Evolutionary conservation across 2,113 vertebrate genomes (phyloP), one percentile per base, ranked within the genome.

Genomic region (Aleadryas rufinucha): DNA sequence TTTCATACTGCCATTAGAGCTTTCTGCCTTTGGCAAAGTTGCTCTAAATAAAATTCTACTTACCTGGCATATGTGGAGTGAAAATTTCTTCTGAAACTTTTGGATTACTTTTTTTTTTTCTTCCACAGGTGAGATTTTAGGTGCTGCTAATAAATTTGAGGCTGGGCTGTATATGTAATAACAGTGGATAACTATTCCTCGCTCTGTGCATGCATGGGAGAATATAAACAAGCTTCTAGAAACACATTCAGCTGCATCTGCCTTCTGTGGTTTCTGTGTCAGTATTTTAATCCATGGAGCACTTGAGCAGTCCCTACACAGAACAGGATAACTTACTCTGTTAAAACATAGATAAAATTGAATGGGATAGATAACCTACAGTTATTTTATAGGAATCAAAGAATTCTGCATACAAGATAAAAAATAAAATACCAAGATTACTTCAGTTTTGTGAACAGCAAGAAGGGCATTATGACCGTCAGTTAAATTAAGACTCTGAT

Each of bases 221-320:
- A 90, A 20, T 41, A 59, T 49, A 45, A 94, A 85, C 59, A 96
- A 95, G 96, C 96, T 97, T 97, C 96, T 97, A 97, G 96, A 97
- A 96, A 96, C 60, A 30, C 11, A 22, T 33, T 83, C 60, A 87
- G 56, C 76, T 94, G 88, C 60, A 75, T 90, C 71, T 93, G 71
- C 79, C 44, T 71, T 78, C 42, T 63, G 0, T 90, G 80, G 44
- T 90, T 95, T 93, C 88, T 88, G 71, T 68, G 71, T 68, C 68
- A 6, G n/a, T 41, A 16, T 59, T 95, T 44, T 31, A 84, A 60
- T 11, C 20, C 64, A 11, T 49, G 72, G 56, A 78, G 44, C 47
- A 50, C 64, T 81, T 84, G 26, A 90, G 27, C 41, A 71, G 50
- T 53, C 28, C n/a, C 64, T 84, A 21, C 6, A 17, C 39, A 81